These are phyloP conservation scores for Lordiphosa stackelbergi DNA, from an alignment of 1,140 invertebrate species.

Conservation along the genomic window DNA sequence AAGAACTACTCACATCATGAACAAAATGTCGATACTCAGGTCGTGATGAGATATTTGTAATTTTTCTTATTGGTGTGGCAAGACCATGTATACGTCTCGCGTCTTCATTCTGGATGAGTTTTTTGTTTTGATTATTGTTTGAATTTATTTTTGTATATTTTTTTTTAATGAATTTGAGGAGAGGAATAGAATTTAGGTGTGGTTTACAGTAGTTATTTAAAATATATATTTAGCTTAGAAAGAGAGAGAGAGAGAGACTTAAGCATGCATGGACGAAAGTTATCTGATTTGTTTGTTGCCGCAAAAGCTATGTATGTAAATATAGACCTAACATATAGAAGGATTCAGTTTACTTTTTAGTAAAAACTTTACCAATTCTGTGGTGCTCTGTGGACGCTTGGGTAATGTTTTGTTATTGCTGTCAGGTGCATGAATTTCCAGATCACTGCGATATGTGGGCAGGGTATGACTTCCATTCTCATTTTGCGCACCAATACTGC, in stretches of 20 bases:
- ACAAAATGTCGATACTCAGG: slow-evolving; percentile 77
- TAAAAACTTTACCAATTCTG: slow-evolving; percentile 71
- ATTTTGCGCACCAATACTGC: slow-evolving; percentile 68
- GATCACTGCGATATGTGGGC: slow-evolving; percentile 80
- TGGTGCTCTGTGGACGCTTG: slow-evolving; percentile 74
- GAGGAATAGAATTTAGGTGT: slow-evolving; percentile 71
- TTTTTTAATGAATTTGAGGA: slow-evolving; percentile 62
- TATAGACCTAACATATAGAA: slow-evolving; percentile 29
- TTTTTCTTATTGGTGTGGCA: slow-evolving; percentile 77
- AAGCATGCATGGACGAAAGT: slow-evolving; percentile 20
- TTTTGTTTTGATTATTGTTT: slow-evolving; percentile 52
- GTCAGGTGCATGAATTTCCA: slow-evolving; percentile 80
- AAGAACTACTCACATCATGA: slow-evolving; percentile 77
- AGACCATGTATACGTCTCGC: slow-evolving; percentile 77
- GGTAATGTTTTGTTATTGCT: slow-evolving; percentile 75
- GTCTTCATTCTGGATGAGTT: slow-evolving; percentile 76
- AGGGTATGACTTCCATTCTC: slow-evolving; percentile 72
- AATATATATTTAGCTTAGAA: slow-evolving; percentile 18
- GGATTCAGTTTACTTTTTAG: slow-evolving; percentile 2
- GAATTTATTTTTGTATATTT: slow-evolving; percentile 34
- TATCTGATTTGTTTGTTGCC: slow-evolving; percentile 14
- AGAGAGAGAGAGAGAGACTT: slow-evolving; percentile 11
- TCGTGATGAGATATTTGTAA: slow-evolving; percentile 77
- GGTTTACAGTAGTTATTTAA: slow-evolving; percentile 38
- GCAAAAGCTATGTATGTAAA: slow-evolving; percentile 41